Evolutionary conservation across 2,113 vertebrate genomes (phyloP).

Genomic region (Eudyptes chrysolophus): DNA sequence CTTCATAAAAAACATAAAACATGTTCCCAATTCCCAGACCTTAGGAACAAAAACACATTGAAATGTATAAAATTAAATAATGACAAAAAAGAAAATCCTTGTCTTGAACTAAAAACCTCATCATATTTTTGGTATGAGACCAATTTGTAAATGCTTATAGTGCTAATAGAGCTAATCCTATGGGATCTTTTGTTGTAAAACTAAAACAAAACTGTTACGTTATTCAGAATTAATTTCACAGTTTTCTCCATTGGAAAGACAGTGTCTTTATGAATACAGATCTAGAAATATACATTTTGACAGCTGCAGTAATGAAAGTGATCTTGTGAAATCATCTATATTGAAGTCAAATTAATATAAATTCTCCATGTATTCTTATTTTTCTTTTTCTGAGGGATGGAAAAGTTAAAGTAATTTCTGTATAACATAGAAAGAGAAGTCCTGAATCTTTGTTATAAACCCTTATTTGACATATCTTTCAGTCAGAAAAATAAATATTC

Average conservation of each 20-base stretch:
- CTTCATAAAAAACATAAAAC: constrained; percentile 99
- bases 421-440: not conserved
- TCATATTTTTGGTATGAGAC: not conserved
- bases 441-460: not conserved
- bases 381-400: not conserved
- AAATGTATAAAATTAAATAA: constrained; percentile 53
- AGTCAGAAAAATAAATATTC: not conserved
- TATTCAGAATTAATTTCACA: not conserved
- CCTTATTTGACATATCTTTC: not conserved
- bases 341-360: not conserved
- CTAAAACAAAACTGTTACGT: not conserved
- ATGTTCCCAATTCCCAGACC: constrained; percentile 97
- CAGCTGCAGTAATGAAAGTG: not conserved
- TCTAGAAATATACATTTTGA: not conserved
- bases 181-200: not conserved
- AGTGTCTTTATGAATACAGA: not conserved
- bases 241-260: not conserved
- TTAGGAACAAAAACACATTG: constrained; percentile 72
- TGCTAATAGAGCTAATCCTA: not conserved
- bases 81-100: not conserved
- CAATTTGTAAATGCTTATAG: not conserved
- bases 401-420: not conserved
- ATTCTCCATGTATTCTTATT: not conserved
- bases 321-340: not conserved
- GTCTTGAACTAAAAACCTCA: not conserved